Base-by-base conservation (phyloP, 2,797 vertebrate species). In the Salarias fasciatus region DNA sequence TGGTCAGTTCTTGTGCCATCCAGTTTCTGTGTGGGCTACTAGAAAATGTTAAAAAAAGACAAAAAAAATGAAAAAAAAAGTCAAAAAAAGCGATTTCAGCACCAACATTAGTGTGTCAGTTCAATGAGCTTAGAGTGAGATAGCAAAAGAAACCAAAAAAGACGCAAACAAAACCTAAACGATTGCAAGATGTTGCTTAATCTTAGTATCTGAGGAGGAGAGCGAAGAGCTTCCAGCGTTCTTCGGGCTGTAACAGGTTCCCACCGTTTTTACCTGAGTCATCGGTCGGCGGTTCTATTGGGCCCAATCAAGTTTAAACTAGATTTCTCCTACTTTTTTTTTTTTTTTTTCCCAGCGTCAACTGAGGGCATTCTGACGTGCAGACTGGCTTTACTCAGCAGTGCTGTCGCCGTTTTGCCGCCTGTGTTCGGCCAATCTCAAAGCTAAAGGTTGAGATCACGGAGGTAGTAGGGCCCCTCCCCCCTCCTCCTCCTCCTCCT, bases 1-100 rank as follows among this genome's bases (percentile, higher is more conserved):
- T 92, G 92, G 92, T 94, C 92, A 91, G 90, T 94, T 93, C 84
- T 93, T 90, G 93, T 94, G 93, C 93, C 89, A 92, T 94, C 91
- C 89, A 93, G 92, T 94, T 94, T 94, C 86, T 92, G 89, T 93
- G 93, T 93, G 91, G 91, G 89, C 88, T 90, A 93, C 85, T 90
- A 92, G 72, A 91, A 89, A 92, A 91, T 86, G 77, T 87, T 4
- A 60, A 69, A 79, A 89, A 79, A 83, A 53, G 24, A 83, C 55
- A 75, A 72, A 77, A 82, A 78, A 82, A 85, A 62, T 31, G 64
- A 65, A 52, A 37, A 63, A 71, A 59, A 56, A 66, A 43, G 55
- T 37, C 33, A 63, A 56, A 70, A 88, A 84, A 89, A 87, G 75
- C 78, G 47, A 91, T 87, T 90, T 90, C 90, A 90, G 91, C 91